Conservation (phyloP, 1,140 invertebrate species). For the Meloidogyne chitwoodi region DNA sequence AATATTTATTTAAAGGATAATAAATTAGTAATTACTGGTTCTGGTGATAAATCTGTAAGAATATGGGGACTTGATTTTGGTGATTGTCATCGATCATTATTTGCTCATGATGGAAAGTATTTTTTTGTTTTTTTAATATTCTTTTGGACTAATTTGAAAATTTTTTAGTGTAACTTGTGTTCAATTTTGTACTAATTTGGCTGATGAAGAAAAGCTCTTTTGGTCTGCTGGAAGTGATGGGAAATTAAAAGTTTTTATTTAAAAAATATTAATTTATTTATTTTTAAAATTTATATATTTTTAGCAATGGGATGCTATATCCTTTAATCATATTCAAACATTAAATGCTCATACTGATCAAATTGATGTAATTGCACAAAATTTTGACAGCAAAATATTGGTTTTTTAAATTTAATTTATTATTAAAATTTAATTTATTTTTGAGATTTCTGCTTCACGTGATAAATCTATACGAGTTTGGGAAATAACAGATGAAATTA, state of each 20-base stretch:
- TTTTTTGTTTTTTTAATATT: not conserved
- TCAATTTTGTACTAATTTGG: conserved; percentile 63
- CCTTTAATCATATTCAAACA: conserved; percentile 67
- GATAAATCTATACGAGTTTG: conserved; percentile 83
- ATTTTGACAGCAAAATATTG: conserved; percentile 35
- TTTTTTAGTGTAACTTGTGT: conserved; percentile 74
- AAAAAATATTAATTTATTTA: conserved; percentile 67
- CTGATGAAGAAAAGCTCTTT: conserved; percentile 76
- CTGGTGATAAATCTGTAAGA: conserved; percentile 88
- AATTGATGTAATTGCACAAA: conserved; percentile 42
- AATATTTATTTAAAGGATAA: conserved; percentile 69
- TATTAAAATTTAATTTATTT: conserved; percentile 3
- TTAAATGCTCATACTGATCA: conserved; percentile 68
- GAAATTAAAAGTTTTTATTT: conserved; percentile 62
- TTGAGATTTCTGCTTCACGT: conserved; percentile 76
- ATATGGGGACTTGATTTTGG: conserved; percentile 98
- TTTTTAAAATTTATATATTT: not conserved
- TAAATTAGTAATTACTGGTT: conserved; percentile 82
- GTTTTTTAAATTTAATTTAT: conserved; percentile 22
- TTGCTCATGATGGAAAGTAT: conserved; percentile 80
- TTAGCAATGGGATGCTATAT: conserved; percentile 90
- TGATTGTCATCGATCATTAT: conserved; percentile 73
- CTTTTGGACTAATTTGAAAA: not conserved
- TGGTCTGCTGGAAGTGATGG: conserved; percentile 89
- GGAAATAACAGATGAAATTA: conserved; percentile 78